Evolutionary conservation across 2,888 invertebrate genomes (phyloP), one percentile per base, ranked within the genome.

Genomic region (Neoascia interrupta): DNA sequence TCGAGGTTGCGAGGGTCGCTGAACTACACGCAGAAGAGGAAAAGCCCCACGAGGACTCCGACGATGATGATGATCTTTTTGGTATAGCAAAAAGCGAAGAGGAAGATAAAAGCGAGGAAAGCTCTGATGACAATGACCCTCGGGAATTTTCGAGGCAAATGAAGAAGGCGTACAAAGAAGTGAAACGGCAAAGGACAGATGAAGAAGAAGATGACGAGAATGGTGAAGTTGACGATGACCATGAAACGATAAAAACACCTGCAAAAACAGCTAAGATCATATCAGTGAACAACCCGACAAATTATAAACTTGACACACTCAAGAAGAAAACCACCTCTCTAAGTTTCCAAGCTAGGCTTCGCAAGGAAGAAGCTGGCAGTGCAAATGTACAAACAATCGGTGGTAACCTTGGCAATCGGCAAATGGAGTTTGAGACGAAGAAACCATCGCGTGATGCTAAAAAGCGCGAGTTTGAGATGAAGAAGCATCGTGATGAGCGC

Each of bases 131-230:
- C 1, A 96, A 96, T 82, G 96, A 96, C 85, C 95, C 96, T 58
- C 92, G 92, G 74, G 91, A 92, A 3, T 96, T 95, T 94, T 91
- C 92, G 0, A 92, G 93, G 84, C 95, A 96, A 88, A 92, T 96
- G 66, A 94, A 94, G 84, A 93, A 93, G 90, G 93, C 85, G 83
- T 90, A 86, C 90, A 92, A 86, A 86, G 90, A 84, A 84, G 89
- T 86, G 54, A 88, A 84, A 85, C 85, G 83, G 84, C 85, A 86
- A 80, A 83, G 87, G 83, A 83, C 87, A 82, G 82, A 86, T 70
- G 84, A 85, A 11, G 82, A 85, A 11, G 87, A 88, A 10, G 86
- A 26, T 26, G 81, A 64, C 5, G 64, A 49, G 0, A 84, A 85
- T 10, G 82, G 85, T 13, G 87, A 88, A 10, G 86, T 86, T 8